Base-by-base conservation (phyloP, 2,888 invertebrate genomes). In the Agriopis marginaria region DNA sequence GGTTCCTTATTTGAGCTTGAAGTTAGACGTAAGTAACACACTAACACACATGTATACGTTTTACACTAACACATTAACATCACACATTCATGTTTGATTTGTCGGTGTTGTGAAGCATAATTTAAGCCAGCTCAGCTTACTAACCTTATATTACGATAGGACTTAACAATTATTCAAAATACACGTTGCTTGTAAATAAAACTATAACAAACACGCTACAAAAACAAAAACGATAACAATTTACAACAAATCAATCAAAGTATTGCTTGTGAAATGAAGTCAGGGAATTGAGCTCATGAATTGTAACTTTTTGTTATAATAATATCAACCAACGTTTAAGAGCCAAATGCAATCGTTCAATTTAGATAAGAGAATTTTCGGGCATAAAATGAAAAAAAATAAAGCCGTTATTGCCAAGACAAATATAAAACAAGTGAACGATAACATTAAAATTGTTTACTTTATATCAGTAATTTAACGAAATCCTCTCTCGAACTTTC, bases 31-130 rank as follows among this genome's bases (percentile, higher is more conserved):
- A 45, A 12, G 39, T 47, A 40, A 58, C 54, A 54, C 47, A 51
- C 53, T 44, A 14, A 49, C 55, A 56, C 44, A 65, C 51, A 63
- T 49, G 17, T 55, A 56, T 10, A 51, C 32, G 8, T 49, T 7
- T 40, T 23, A 67, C 66, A 74, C 65, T 63, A 32, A 75, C 68
- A 73, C 39, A 61, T 65, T 55, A 40, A 63, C 50, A 61, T 50
- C 70, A 68, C 68, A 51, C 53, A 64, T 61, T 68, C 68, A 79
- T 75, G 63, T 71, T 75, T 75, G 58, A 72, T 75, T 64, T 76
- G 65, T 84, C 75, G 72, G 77, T 84, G 83, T 83, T 80, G 81
- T 84, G 67, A 75, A 75, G 82, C 84, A 82, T 80, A 55, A 7
- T 11, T 60, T 54, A 64, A 62, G 66, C 66, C 53, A 59, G 66